Evolutionary conservation across 2,888 invertebrate genomes (phyloP).

Genomic region (Spatulosminthurus flaviceps): DNA sequence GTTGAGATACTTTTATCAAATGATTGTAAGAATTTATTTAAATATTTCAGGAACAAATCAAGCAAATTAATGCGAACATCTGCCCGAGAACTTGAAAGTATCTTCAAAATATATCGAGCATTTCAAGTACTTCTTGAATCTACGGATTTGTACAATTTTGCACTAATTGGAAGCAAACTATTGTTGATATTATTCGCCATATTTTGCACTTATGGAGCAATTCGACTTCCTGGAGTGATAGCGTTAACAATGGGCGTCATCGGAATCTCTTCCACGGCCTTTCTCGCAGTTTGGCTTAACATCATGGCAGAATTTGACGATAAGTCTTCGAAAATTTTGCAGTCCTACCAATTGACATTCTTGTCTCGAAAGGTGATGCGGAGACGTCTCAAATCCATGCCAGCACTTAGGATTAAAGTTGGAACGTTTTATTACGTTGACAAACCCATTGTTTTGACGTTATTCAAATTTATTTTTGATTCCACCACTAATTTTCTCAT

Average conservation of each 20-base stretch:
- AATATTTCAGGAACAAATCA: too few relatives aligned
- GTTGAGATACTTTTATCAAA: too few relatives aligned
- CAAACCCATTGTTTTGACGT: slow-evolving; percentile 1
- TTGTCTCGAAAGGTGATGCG: not conserved
- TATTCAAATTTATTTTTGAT: slow-evolving; percentile 18
- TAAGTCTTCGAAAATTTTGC: not conserved
- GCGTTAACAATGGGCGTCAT: slow-evolving; percentile 13
- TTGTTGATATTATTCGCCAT: not conserved
- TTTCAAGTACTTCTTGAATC: not conserved
- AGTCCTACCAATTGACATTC: not conserved
- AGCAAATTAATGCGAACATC: not conserved
- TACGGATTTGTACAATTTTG: not conserved
- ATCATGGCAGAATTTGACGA: not conserved
- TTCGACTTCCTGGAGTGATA: not conserved
- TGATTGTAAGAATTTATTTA: too few relatives aligned
- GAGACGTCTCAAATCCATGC: not conserved
- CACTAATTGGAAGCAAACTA: not conserved
- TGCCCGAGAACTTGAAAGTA: not conserved
- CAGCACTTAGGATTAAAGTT: not conserved
- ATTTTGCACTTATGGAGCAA: slow-evolving; percentile 21
- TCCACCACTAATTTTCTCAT: slow-evolving; percentile 10
- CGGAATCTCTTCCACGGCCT: not conserved
- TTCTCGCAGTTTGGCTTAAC: not conserved
- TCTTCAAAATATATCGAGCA: not conserved
- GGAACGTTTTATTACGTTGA: not conserved